Percentiles rank a stretch among this genome's conserved stretches.
phyloP scores from a whole-genome alignment of 2,888 invertebrate genomes.

The Mylabris sibirica region DNA sequence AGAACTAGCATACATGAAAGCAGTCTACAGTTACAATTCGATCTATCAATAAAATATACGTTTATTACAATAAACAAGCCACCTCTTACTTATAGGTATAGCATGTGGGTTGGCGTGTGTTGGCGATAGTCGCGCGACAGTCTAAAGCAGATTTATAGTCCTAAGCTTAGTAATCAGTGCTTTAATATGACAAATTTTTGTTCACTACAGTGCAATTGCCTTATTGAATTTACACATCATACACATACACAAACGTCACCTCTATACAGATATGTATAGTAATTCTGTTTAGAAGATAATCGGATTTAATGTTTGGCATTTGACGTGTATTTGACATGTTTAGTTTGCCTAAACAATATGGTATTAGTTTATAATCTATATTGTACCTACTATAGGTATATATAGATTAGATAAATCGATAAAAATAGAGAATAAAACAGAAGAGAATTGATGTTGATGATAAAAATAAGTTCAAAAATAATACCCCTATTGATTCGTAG shows the following conservation, averaged over 20 bases:
- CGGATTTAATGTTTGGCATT: constrained; percentile 31
- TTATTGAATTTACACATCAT: neutral
- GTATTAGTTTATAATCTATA: neutral
- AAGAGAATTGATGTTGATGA: neutral
- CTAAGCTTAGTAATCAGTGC: no score
- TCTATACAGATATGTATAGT: constrained; percentile 9
- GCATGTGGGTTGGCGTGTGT: no score
- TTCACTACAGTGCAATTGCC: neutral
- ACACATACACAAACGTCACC: neutral
- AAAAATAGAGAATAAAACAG: neutral
- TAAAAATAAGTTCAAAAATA: neutral
- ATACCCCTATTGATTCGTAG: neutral
- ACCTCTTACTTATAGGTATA: no score
- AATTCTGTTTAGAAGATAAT: constrained; percentile 31
- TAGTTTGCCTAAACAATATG: constrained; percentile 15
- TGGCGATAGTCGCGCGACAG: no score
- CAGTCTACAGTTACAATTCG: no score
- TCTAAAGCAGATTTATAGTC: no score
- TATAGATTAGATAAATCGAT: neutral
- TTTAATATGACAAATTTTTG: no score
- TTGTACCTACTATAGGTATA: neutral
- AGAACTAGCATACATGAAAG: no score
- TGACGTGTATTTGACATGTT: constrained; percentile 33
- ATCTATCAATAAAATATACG: no score
- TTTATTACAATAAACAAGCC: no score